Base-by-base conservation (phyloP, 2,888 invertebrate genomes). In the Phytoseiulus persimilis region DNA sequence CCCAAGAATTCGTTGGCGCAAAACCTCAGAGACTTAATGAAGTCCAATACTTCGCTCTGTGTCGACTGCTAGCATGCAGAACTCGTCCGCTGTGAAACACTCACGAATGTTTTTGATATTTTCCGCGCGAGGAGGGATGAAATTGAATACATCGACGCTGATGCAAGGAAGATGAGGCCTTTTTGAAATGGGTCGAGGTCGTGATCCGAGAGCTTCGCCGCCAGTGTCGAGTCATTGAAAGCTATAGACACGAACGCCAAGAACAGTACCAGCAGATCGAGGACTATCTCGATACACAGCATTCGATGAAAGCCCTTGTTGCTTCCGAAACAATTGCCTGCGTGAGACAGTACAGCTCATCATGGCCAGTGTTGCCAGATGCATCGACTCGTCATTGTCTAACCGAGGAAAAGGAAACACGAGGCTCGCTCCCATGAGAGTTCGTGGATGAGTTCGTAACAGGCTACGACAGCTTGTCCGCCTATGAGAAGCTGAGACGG, bases 171-270 rank as follows among this genome's bases (percentile, higher is more conserved):
- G 32, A 33, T 33, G 33, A 83, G 31, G 6, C 83, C 83, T 83
- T 33, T 31, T 32, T 31, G 32, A 28, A 33, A 32, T 2, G 32
- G 11, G 33, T 83, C 33, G 32, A 83, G 83, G 18, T 33, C 83
- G 33, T 32, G 31, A 18, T 31, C 31, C 18, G 31, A 31, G 18
- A 83, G 83, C 31, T 32, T 33, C 11, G 31, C 32, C 83, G 83
- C 83, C 0, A 83, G 33, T 23, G 83, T 83, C 1, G 83, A 83
- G 83, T 83, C 83, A 31, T 83, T 83, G 33, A 83, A 83, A 14
- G 83, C 83, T 32, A 83, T 83, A 5, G 32, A 32, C 32, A 83
- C 18, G 28, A 83, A 83, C 18, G 83, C 23, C 14, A 83, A 31
- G 31, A 83, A 33, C 14, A 83, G 32, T 18, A 33, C 83, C 14